phyloP scores from a whole-genome alignment of 2,113 vertebrate genomes.

The Alces alces region DNA sequence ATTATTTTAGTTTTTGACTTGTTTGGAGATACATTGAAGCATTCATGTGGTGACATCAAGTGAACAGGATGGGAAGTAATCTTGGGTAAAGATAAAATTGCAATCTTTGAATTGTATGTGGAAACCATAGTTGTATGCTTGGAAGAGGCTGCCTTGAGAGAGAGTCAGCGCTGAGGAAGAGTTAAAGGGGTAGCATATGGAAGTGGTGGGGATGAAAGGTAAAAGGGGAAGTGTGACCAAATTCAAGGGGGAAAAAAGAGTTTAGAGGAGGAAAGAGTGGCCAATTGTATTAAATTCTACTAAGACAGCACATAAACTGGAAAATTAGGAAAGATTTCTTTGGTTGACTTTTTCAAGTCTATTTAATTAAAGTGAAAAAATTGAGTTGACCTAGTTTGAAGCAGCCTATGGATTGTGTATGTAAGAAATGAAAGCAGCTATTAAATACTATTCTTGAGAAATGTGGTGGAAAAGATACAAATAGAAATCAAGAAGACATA shows the following conservation, averaged over 20 bases:
- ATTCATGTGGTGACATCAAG: background rate
- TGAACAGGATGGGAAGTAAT: background rate
- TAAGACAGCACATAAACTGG: background rate
- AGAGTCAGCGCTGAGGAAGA: background rate
- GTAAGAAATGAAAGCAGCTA: background rate
- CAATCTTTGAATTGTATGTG: background rate
- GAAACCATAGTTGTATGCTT: background rate
- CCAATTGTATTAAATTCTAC: background rate
- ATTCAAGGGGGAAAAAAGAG: background rate
- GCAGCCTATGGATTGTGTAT: accelerated
- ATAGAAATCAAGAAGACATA: background rate
- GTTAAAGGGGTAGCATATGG: background rate
- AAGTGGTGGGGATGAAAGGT: background rate
- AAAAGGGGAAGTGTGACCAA: background rate
- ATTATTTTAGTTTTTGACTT: background rate
- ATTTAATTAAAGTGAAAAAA: background rate
- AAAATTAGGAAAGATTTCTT: background rate
- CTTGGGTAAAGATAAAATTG: background rate
- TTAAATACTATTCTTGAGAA: background rate
- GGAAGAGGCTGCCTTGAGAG: background rate
- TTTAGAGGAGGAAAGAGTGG: background rate
- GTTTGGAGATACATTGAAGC: background rate
- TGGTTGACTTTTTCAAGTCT: background rate
- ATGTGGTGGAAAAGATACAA: background rate
- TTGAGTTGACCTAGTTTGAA: background rate